Evolutionary conservation across 1,140 invertebrate species (phyloP).

Genomic region (Heliconius congener): DNA sequence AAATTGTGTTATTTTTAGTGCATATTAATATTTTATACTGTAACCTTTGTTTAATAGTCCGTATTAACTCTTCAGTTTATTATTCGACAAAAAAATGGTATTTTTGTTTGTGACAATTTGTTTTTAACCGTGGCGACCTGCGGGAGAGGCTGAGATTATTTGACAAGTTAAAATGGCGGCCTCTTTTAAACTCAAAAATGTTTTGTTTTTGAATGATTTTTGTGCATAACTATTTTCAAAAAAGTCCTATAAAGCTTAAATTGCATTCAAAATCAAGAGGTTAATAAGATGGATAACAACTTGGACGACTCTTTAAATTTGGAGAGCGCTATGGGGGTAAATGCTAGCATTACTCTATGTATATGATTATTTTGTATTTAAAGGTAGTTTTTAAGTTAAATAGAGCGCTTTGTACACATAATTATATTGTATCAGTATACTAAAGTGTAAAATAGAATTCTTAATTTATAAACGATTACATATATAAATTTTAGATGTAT

Average conservation of each 20-base stretch:
- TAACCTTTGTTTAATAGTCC: not conserved
- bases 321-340: slow-evolving; percentile 68
- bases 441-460: not conserved
- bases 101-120: slow-evolving; percentile 62
- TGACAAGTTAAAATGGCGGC: slow-evolving; percentile 79
- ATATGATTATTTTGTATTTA: not conserved
- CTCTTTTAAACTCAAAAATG: slow-evolving; percentile 71
- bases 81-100: slow-evolving; percentile 17
- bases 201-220: slow-evolving; percentile 48
- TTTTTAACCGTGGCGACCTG: slow-evolving; percentile 76
- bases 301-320: slow-evolving; percentile 71
- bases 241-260: slow-evolving; percentile 11
- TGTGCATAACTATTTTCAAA: slow-evolving; percentile 25
- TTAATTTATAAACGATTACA: not conserved
- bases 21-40: slow-evolving; percentile 3
- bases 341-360: slow-evolving; percentile 33
- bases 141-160: slow-evolving; percentile 54
- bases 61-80: not conserved
- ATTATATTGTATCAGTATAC: not conserved
- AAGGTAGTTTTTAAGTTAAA: not conserved
- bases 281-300: slow-evolving; percentile 67
- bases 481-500: not conserved
- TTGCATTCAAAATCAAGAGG: not conserved
- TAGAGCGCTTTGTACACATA: not conserved
- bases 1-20: slow-evolving; percentile 13